Evolutionary conservation across 2,797 vertebrate species (phyloP).

Genomic region (Enteromius fasciolatus): DNA sequence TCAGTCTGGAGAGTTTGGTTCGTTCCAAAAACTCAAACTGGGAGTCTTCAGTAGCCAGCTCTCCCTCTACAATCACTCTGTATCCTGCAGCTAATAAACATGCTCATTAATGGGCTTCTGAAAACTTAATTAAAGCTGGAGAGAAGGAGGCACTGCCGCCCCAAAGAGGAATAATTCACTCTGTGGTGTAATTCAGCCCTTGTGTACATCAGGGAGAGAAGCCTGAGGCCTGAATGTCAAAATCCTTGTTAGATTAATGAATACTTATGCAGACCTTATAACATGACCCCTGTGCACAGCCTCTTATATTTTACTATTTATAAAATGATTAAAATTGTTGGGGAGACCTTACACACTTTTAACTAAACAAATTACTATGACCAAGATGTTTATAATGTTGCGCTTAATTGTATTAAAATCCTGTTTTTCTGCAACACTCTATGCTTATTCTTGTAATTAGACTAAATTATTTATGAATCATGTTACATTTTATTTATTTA

Average conservation of each 20-base stretch:
- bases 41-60: background rate
- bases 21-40: background rate
- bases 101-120: conserved; percentile 51
- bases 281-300: conserved; percentile 17
- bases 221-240: conserved; percentile 72
- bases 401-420: background rate
- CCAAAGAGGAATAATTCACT: conserved; percentile 40
- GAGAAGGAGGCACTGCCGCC: conserved; percentile 40
- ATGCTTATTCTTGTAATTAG: background rate
- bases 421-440: background rate
- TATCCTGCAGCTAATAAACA: conserved; percentile 38
- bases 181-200: conserved; percentile 31
- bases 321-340: background rate
- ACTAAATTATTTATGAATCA: background rate
- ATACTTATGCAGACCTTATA: conserved; percentile 37
- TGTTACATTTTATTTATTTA: background rate
- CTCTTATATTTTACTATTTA: conserved; percentile 34
- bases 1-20: conserved; percentile 19
- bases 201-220: conserved; percentile 65
- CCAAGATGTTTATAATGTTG: background rate
- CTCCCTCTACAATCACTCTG: conserved; percentile 12
- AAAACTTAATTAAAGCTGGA: conserved; percentile 57
- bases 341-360: conserved; percentile 9
- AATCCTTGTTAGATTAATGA: conserved; percentile 70
- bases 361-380: background rate